These are phyloP conservation scores for Standfussiana lucernea DNA, from an alignment of 2,888 invertebrate genomes.

Conservation along the genomic window DNA sequence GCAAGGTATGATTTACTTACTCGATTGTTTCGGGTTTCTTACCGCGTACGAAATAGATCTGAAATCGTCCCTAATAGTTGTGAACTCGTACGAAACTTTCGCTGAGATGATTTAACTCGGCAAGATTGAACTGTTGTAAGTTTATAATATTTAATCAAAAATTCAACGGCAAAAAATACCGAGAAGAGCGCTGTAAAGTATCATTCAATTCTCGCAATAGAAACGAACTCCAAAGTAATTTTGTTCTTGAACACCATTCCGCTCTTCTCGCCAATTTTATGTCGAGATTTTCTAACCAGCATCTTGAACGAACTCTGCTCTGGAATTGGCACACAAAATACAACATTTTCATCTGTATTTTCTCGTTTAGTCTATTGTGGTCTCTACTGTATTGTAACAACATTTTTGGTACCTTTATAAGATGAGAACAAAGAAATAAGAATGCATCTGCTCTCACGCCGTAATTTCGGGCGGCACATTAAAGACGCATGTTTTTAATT, in stretches of 20 bases:
- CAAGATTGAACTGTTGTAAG: no score
- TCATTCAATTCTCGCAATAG: conserved; percentile 14
- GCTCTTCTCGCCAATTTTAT: conserved; percentile 18
- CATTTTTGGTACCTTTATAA: not conserved
- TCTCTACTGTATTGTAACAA: conserved; percentile 8
- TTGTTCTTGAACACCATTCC: conserved; percentile 30
- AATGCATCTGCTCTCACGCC: not conserved
- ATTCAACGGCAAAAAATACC: not conserved
- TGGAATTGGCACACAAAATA: conserved; percentile 32
- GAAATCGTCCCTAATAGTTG: not conserved
- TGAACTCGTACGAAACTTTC: not conserved
- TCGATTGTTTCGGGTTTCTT: not conserved
- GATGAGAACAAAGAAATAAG: conserved; percentile 12
- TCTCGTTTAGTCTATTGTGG: conserved; percentile 35
- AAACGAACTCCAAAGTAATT: conserved; percentile 29
- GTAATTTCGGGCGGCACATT: not conserved
- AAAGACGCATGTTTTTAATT: not conserved
- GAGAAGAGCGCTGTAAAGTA: not conserved
- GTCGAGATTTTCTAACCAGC: conserved; percentile 32
- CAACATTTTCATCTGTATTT: conserved; percentile 32
- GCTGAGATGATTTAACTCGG: not conserved
- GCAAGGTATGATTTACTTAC: not conserved
- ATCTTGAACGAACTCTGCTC: conserved; percentile 13
- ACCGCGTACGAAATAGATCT: not conserved
- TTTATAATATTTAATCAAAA: not conserved